phyloP scores from a whole-genome alignment of 2,888 invertebrate genomes.

The Drosophila anomelani region DNA sequence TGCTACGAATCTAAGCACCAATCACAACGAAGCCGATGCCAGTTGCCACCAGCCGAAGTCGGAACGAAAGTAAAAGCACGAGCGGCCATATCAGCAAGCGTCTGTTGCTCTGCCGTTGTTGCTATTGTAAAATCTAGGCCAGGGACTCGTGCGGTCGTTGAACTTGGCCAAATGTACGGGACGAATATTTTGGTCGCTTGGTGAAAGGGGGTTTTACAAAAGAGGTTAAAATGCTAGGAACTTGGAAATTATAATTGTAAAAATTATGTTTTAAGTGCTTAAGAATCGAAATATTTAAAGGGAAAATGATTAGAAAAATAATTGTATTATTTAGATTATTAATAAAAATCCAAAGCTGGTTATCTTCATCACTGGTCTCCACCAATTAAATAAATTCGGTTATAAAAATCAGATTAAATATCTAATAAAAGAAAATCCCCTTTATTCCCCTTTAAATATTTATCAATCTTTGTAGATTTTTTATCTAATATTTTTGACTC shows the following conservation, averaged over 20 bases:
- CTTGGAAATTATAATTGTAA: neutral
- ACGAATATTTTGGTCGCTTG: constrained; percentile 35
- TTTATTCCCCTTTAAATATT: neutral
- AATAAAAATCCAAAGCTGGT: neutral
- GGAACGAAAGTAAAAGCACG: constrained; percentile 74
- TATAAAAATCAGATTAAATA: neutral
- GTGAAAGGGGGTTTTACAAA: constrained; percentile 23
- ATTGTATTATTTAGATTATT: neutral
- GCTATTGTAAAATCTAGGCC: constrained; percentile 82
- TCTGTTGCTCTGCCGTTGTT: constrained; percentile 36
- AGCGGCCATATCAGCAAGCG: constrained; percentile 51
- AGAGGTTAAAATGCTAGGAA: neutral
- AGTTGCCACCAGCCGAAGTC: constrained; percentile 43
- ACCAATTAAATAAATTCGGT: neutral
- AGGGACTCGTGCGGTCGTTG: constrained; percentile 84
- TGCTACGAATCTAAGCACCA: constrained; percentile 25
- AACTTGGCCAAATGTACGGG: constrained; percentile 75
- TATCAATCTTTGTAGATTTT: neutral
- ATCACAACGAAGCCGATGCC: constrained; percentile 32
- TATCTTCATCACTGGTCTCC: neutral
- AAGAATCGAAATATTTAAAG: neutral
- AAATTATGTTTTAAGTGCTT: neutral
- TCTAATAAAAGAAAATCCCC: neutral
- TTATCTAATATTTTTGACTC: neutral
- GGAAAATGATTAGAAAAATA: neutral